phyloP scores from a whole-genome alignment of 2,888 invertebrate genomes.

The Caenorhabditis sinica region DNA sequence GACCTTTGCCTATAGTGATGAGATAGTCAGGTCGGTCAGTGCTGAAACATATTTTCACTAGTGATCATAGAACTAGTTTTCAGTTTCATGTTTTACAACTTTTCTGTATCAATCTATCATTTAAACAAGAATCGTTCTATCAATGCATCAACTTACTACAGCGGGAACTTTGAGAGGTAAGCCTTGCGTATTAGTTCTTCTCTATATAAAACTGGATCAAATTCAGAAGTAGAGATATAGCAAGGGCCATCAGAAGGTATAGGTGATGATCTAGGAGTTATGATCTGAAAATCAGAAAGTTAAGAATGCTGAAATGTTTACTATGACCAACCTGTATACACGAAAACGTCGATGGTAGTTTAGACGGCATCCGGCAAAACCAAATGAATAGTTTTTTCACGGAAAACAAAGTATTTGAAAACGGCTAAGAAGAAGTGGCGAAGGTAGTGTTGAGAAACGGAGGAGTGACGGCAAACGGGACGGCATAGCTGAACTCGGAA shows the following conservation, averaged over 20 bases:
- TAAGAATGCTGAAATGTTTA: not conserved
- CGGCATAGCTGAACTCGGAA: slow-evolving; percentile 59
- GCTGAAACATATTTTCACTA: slow-evolving; percentile 57
- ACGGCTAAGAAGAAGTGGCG: slow-evolving; percentile 9
- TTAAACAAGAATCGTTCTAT: slow-evolving; percentile 2
- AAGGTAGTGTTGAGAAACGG: slow-evolving; percentile 20
- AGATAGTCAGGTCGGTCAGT: slow-evolving; percentile 65
- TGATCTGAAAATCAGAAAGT: too few relatives aligned
- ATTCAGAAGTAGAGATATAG: slow-evolving; percentile 64
- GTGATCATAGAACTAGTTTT: slow-evolving; percentile 30
- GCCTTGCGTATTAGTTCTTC: slow-evolving; percentile 65
- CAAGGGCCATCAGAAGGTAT: slow-evolving; percentile 44
- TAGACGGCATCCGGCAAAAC: slow-evolving; percentile 44
- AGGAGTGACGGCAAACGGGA: slow-evolving; percentile 47
- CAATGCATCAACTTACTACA: slow-evolving; percentile 38
- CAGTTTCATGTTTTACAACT: slow-evolving; percentile 19
- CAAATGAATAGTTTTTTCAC: slow-evolving; percentile 42
- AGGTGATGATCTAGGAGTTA: slow-evolving; percentile 62
- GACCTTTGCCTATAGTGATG: slow-evolving; percentile 61
- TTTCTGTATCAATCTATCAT: not conserved
- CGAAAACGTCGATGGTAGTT: slow-evolving; percentile 43
- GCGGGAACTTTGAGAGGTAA: slow-evolving; percentile 63
- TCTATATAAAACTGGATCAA: slow-evolving; percentile 66
- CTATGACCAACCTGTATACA: slow-evolving; percentile 61
- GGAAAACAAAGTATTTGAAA: slow-evolving; percentile 25